These are phyloP conservation scores for Sebastes dallii DNA, from an alignment of 2,797 vertebrate genomes.

Conservation along the genomic window DNA sequence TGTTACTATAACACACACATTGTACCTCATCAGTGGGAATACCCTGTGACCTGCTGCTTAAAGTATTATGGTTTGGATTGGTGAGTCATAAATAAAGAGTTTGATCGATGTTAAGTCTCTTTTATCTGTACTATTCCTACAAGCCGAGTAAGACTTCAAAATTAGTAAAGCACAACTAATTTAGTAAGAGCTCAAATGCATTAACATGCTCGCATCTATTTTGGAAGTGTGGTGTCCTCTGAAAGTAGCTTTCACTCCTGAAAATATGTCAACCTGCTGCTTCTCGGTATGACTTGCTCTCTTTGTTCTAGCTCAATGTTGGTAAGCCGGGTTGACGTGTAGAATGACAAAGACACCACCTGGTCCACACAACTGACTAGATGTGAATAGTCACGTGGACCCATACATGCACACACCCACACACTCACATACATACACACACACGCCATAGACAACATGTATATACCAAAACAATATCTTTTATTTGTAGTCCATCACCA, in stretches of 20 bases:
- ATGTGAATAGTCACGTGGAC: conserved; percentile 28
- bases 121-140: neutral
- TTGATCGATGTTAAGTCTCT: neutral
- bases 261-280: conserved; percentile 30
- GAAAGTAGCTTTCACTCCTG: conserved; percentile 27
- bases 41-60: neutral
- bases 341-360: conserved; percentile 45
- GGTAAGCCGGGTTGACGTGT: conserved; percentile 37
- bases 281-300: conserved; percentile 7
- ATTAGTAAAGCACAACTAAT: neutral
- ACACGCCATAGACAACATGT: conserved; percentile 73
- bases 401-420: neutral
- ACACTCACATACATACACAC: conserved; percentile 34
- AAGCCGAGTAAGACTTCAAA: neutral
- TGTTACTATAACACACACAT: conserved; percentile 13
- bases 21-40: conserved; percentile 16
- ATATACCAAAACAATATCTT: conserved; percentile 96
- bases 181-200: neutral
- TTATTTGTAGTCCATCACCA: conserved; percentile 99
- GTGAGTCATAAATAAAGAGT: conserved; percentile 49
- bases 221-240: conserved; percentile 47
- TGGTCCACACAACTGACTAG: conserved; percentile 14
- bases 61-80: conserved; percentile 25
- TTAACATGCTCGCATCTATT: conserved; percentile 28
- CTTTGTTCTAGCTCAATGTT: conserved; percentile 21